These are phyloP conservation scores for Lasioglossum villosulum DNA, from an alignment of 2,888 invertebrate genomes.

Conservation along the genomic window DNA sequence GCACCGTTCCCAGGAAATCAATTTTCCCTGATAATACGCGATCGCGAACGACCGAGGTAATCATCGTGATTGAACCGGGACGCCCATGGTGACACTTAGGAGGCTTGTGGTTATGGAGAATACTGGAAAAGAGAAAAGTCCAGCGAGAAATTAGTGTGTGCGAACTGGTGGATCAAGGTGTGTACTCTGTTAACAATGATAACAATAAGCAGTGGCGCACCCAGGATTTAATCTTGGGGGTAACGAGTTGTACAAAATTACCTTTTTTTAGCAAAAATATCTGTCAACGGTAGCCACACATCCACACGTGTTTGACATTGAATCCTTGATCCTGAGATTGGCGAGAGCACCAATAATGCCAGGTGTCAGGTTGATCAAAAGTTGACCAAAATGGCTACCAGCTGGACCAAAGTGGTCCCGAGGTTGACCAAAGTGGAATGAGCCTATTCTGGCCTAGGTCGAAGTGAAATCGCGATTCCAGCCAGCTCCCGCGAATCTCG, in stretches of 20 bases:
- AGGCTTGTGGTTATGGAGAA: not conserved
- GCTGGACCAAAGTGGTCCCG: not conserved
- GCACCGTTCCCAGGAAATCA: constrained; percentile 30
- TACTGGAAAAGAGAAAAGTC: not conserved
- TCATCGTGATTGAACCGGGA: constrained; percentile 25
- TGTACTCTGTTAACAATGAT: not conserved
- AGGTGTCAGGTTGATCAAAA: too few species aligned
- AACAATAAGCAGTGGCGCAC: too few species aligned
- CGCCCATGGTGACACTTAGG: constrained; percentile 34
- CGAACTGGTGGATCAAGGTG: not conserved
- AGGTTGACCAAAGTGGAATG: not conserved
- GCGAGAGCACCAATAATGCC: too few species aligned
- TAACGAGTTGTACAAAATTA: too few species aligned
- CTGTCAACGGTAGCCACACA: too few species aligned
- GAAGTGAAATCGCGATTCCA: not conserved
- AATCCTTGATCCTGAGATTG: too few species aligned
- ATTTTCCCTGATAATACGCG: constrained; percentile 34
- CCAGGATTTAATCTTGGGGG: too few species aligned
- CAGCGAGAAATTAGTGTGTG: not conserved
- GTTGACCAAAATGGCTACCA: not conserved
- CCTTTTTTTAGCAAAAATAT: too few species aligned
- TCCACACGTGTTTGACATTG: too few species aligned
- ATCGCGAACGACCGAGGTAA: not conserved
- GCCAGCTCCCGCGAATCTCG: constrained; percentile 74
- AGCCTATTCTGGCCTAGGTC: not conserved